Percentiles rank a stretch among this genome's conserved stretches.
These are phyloP conservation scores for Agrotis ipsilon DNA, from an alignment of 2,888 invertebrate genomes.

Conservation along the genomic window DNA sequence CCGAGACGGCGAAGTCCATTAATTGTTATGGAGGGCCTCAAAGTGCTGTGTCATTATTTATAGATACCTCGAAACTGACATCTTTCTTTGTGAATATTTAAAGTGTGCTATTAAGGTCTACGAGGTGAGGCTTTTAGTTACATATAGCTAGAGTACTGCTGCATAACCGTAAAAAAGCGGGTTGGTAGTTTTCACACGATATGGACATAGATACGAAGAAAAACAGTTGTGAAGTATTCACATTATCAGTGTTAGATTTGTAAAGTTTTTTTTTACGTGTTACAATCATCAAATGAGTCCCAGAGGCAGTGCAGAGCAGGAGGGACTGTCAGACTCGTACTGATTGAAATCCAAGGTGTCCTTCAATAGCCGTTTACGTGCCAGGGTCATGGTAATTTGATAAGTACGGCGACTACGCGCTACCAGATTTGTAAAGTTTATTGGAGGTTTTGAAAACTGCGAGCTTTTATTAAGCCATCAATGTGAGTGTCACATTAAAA, in stretches of 20 bases:
- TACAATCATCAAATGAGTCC: too few species aligned
- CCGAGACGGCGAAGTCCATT: neutral
- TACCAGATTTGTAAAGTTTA: too few species aligned
- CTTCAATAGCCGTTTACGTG: too few species aligned
- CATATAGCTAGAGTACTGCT: neutral
- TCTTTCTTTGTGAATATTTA: conserved; percentile 1
- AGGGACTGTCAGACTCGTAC: too few species aligned
- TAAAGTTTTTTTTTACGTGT: too few species aligned
- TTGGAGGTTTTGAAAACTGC: neutral
- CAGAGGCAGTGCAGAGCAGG: too few species aligned
- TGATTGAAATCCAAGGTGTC: too few species aligned
- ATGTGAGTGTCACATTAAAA: neutral
- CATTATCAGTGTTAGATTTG: too few species aligned
- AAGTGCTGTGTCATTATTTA: neutral
- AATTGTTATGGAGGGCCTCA: too few species aligned
- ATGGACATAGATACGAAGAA: neutral
- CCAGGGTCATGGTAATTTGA: too few species aligned
- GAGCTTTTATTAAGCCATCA: neutral
- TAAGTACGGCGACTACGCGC: too few species aligned
- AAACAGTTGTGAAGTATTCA: too few species aligned
- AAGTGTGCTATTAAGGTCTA: neutral
- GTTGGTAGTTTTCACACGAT: neutral
- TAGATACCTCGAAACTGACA: neutral
- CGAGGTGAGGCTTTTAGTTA: neutral
- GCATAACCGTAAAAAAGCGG: neutral